Evolutionary conservation across 1,140 invertebrate genomes (phyloP), one percentile per base, ranked within the genome.

Genomic region (Berghia stephanieae): DNA sequence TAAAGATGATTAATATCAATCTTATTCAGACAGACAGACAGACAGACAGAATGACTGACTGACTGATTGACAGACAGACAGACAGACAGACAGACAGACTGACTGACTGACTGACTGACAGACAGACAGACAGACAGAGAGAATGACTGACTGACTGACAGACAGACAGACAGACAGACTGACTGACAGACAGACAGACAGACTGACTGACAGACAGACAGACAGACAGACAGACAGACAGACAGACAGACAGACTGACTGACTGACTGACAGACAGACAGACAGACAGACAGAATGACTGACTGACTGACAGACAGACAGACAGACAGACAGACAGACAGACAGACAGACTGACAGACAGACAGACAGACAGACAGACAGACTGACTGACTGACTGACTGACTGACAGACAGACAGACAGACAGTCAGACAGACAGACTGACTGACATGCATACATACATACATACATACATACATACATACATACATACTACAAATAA

Each of bases 321-420:
- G 42, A 69, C 24, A 76, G 10, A 76, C n/a, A 76, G 57, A 76
- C 38, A 68, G 8, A 76, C 24, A 76, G 63, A 67, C 36, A 76
- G 57, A 67, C 3, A 76, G 57, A 76, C 16, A 67, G 36, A 67
- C 10, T 72, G 42, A 76, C 8, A 76, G 34, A 42, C 8, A 74
- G 42, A 76, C 46, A 69, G 75, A 76, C 10, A 71, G 57, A 63
- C 3, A 63, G 43, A 77, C 72, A 46, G 68, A 71, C 68, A 71
- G 68, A 71, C 10, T 38, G n/a, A 27, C 24, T 60, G 5, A 38
- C 13, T 38, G 21, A 13, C 16, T 27, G 60, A 13, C 3, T 16
- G 60, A 31, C 21, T 66, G 60, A 6, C 2, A 1, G 60, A 66
- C 18, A 66, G 60, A 27, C 13, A n/a, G 60, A 34, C n/a, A 6